Percentiles rank a stretch among this genome's conserved stretches.
phyloP scores from a whole-genome alignment of 2,888 invertebrate species.

The Ethmia dodecea region DNA sequence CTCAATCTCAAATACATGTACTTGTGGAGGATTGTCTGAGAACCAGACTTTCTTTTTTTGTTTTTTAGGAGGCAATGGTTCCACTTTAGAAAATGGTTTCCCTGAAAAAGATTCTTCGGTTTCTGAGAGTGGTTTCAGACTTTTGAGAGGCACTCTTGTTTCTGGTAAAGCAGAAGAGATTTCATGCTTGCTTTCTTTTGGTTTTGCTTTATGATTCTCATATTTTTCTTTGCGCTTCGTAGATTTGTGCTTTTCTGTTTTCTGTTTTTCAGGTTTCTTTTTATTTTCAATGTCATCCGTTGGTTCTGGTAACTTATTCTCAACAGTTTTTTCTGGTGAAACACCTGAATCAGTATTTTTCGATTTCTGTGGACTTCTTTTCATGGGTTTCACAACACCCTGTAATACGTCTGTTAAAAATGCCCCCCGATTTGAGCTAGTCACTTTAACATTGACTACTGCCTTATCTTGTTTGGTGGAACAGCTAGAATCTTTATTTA shows the following conservation, averaged over 20 bases:
- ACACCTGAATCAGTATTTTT: too few relatives aligned
- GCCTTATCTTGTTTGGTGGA: slow-evolving; percentile 28
- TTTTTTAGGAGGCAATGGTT: slow-evolving; percentile 37
- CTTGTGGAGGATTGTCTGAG: slow-evolving; percentile 36
- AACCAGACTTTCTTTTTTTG: slow-evolving; percentile 51
- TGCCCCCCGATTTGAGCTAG: slow-evolving; percentile 72
- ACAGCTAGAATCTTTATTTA: slow-evolving; percentile 23
- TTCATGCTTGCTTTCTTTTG: slow-evolving; percentile 1
- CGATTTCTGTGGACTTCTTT: slow-evolving; percentile 25
- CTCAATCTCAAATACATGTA: slow-evolving; percentile 52
- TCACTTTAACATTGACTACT: slow-evolving; percentile 60
- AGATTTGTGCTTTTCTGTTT: slow-evolving; percentile 16
- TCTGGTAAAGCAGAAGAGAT: slow-evolving; percentile 16
- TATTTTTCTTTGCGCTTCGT: slow-evolving; percentile 10
- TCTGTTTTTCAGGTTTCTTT: slow-evolving; percentile 18
- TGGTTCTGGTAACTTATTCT: slow-evolving; percentile 11
- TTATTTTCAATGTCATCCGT: slow-evolving; percentile 21
- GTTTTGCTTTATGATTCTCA: slow-evolving; percentile 6
- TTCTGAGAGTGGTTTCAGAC: slow-evolving; percentile 39
- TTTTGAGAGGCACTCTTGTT: slow-evolving; percentile 39
- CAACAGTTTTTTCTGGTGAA: slow-evolving; percentile 16
- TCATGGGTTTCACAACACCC: slow-evolving; percentile 36
- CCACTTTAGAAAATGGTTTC: slow-evolving; percentile 51
- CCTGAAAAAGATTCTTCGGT: slow-evolving; percentile 35
- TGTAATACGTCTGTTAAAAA: slow-evolving; percentile 60